Base-by-base conservation (phyloP, 2,888 invertebrate genomes). In the Scaptodrosophila latifasciaeformis region DNA sequence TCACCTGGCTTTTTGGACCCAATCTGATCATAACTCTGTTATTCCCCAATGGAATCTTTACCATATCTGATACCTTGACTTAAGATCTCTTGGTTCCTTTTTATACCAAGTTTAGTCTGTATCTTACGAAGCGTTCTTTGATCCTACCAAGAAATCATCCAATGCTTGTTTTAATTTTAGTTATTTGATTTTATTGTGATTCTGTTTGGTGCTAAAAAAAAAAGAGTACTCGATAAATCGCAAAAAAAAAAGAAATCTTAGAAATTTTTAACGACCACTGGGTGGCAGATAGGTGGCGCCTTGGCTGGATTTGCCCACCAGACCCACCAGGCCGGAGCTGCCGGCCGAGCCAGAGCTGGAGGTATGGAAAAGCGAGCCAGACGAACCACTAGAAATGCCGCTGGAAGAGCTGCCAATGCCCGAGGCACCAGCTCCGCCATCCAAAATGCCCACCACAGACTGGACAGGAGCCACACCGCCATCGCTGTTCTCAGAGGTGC, bases 391-490 rank as follows among this genome's bases (percentile, higher is more conserved):
- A 6, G 49, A 34, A 31, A 48, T 43, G 54, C 55, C 50, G 30
- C 43, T 46, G 5, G 34, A 19, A 35, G 34, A 29, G 39, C 49
- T 46, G 54, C 55, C 48, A 30, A 15, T 35, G 45, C 43, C 48
- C 5, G 29, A 13, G 34, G 42, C 9, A 35, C 39, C 57, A 37
- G 50, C 62, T 18, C 65, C 67, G 17, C 68, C 70, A 43, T 71
- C 82, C 30, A 84, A 48, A 46, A 82, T 71, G 31, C 84, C 84
- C 18, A 84, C 80, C n/a, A 85, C 85, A 19, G 84, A 85, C 40
- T 82, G 80, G 12, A 82, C 74, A 9, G 81, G 84, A n/a, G 84
- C 84, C 46, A 82, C 68, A 21, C 85, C 84, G 44, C 77, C 84
- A 51, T 85, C 77, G 35, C 75, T 74, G 48, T 83, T 65, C 64